Percentiles rank a stretch among this genome's conserved stretches.
Conservation (phyloP, 2,113 vertebrate species). For the Tapirus terrestris region DNA sequence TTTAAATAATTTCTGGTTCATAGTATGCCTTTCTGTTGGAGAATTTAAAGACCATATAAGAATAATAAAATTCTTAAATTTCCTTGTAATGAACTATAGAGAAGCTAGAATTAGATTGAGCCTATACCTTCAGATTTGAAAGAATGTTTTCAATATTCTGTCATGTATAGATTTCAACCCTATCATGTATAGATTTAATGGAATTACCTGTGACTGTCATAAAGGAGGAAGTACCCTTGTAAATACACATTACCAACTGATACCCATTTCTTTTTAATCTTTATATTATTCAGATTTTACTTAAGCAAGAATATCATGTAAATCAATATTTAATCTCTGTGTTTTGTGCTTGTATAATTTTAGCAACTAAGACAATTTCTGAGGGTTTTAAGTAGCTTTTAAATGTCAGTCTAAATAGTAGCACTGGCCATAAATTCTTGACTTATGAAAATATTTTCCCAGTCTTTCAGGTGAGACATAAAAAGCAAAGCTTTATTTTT, state of each 20-base stretch:
- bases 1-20: slow-evolving; percentile 23
- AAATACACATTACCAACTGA: neutral
- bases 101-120: slow-evolving; percentile 26
- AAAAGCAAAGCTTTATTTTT: slow-evolving; percentile 67
- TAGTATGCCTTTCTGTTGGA: slow-evolving; percentile 9
- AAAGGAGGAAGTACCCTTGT: neutral
- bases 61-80: slow-evolving; percentile 40
- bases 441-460: slow-evolving; percentile 64
- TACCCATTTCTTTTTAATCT: neutral
- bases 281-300: neutral
- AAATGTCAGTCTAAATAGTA: slow-evolving; percentile 62
- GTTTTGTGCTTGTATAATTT: slow-evolving; percentile 58
- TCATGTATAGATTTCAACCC: neutral
- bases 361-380: slow-evolving; percentile 50
- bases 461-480: slow-evolving; percentile 70
- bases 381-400: slow-evolving; percentile 55
- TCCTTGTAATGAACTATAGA: neutral
- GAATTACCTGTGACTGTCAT: neutral
- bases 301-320: slow-evolving; percentile 35
- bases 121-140: neutral
- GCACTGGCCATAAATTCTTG: slow-evolving; percentile 46
- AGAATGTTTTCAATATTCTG: neutral
- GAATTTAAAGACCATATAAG: slow-evolving; percentile 38
- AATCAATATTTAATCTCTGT: slow-evolving; percentile 43
- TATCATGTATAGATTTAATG: neutral